Evolutionary conservation across 2,888 invertebrate genomes (phyloP).

Genomic region (Ptilodon capucinus): DNA sequence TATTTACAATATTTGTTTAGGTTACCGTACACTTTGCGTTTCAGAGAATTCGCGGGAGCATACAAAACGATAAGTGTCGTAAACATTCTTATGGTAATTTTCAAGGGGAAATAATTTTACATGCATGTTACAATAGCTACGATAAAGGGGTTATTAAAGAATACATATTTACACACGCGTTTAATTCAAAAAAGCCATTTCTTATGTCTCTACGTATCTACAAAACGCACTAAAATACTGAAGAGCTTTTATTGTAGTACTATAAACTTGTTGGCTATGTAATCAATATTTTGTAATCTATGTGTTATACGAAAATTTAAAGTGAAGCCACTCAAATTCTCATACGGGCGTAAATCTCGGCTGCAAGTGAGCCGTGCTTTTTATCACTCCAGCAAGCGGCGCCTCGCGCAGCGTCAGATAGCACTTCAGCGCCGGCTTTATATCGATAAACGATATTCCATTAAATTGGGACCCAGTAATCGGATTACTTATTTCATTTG

Average conservation of each 20-base stretch:
- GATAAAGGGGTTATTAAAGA: no score
- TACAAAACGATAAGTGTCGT: not conserved
- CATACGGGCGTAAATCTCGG: not conserved
- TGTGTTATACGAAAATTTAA: not conserved
- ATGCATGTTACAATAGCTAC: not conserved
- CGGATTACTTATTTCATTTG: not conserved
- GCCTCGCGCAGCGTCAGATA: not conserved
- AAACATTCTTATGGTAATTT: not conserved
- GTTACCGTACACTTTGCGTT: not conserved
- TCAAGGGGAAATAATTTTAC: not conserved
- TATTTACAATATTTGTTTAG: conserved; percentile 7
- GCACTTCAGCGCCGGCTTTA: not conserved
- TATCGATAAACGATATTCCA: conserved; percentile 1
- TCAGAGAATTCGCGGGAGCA: not conserved
- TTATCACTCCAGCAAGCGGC: not conserved
- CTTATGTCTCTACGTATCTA: no score
- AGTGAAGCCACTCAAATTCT: not conserved
- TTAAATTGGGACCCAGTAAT: not conserved
- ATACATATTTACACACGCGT: no score
- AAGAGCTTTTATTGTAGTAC: no score
- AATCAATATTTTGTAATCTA: no score
- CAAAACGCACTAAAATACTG: no score
- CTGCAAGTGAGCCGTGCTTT: not conserved
- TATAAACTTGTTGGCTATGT: no score
- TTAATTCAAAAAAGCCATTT: no score